These are phyloP conservation scores for Antechinus flavipes DNA, from an alignment of 2,113 vertebrate species.

Conservation along the genomic window DNA sequence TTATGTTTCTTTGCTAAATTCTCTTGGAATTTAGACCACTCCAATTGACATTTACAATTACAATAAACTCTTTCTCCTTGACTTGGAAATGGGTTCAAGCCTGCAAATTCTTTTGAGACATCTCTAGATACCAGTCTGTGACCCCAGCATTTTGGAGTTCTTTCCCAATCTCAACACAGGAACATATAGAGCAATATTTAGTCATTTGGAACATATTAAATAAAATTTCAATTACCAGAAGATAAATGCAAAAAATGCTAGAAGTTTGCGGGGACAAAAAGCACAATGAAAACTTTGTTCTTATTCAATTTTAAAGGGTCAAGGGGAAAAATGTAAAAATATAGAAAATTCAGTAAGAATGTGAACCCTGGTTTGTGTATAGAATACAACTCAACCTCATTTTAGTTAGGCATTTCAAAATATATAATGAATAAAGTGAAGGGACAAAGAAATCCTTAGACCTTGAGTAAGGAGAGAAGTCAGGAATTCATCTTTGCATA, in stretches of 20 bases:
- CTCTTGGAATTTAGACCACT: too few species aligned
- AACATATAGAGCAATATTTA: neutral
- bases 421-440: neutral
- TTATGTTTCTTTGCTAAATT: too few species aligned
- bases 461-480: neutral
- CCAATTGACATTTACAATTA: too few species aligned
- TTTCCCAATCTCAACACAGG: too few species aligned
- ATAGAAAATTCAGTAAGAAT: neutral
- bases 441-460: neutral
- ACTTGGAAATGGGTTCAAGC: too few species aligned
- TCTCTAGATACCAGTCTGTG: too few species aligned
- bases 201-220: neutral
- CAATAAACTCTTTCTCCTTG: too few species aligned
- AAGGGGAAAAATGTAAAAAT: neutral
- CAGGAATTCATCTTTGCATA: neutral
- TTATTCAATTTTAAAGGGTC: neutral
- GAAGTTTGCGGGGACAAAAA: neutral
- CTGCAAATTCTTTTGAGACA: too few species aligned
- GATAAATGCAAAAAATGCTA: neutral
- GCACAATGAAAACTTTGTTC: neutral
- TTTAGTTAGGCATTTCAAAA: conserved; percentile 37
- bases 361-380: neutral
- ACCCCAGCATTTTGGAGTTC: too few species aligned
- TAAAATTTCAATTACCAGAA: neutral
- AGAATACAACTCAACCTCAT: neutral